Evolutionary conservation across 2,797 vertebrate genomes (phyloP), one percentile per base, ranked within the genome.

Genomic region (Aythya fuligula): DNA sequence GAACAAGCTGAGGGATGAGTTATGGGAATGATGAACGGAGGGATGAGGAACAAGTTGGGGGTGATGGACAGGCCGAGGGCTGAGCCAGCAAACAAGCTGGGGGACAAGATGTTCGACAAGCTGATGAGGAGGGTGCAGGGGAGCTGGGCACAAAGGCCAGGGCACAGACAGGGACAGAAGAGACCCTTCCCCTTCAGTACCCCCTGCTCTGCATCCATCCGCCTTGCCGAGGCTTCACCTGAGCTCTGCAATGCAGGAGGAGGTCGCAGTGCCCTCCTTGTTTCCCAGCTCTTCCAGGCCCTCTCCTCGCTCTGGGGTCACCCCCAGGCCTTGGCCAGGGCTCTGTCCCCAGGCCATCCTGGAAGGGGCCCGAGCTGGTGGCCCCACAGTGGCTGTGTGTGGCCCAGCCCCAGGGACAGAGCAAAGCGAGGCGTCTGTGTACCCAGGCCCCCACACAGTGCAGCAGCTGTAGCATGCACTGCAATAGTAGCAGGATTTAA

Each of bases 331-430:
- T 32, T 1, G 0, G 11, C 41, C 18, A 5, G 56, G 38, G 14
- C 24, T 81, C n/a, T 45, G 16, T 62, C 34, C 45, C 27, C 5
- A 9, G 28, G 12, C 5, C 1, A n/a, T 74, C 28, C 38, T 43
- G 9, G 49, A 27, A 34, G 9, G 25, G 41, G 36, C 19, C n/a
- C 4, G 1, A 45, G 41, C 60, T 20, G 45, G 57, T 79, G 67
- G 39, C 57, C 0, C 0, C 0, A 0, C 5, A 54, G 32, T 11
- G 20, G 38, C 74, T 25, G 16, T 12, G 51, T 13, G 4, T 0
- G 7, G 80, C 41, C 45, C 34, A 7, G 54, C 71, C 27, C 49
- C 27, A 34, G 64, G 60, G 47, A 9, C 17, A 32, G 57, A 3
- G 0, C 65, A 5, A 43, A 20, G 64, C 25, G 34, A 84, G 76